Percentiles rank a stretch among this genome's conserved stretches.
These are phyloP conservation scores for Perccottus glenii DNA, from an alignment of 2,113 vertebrate genomes.

Conservation along the genomic window DNA sequence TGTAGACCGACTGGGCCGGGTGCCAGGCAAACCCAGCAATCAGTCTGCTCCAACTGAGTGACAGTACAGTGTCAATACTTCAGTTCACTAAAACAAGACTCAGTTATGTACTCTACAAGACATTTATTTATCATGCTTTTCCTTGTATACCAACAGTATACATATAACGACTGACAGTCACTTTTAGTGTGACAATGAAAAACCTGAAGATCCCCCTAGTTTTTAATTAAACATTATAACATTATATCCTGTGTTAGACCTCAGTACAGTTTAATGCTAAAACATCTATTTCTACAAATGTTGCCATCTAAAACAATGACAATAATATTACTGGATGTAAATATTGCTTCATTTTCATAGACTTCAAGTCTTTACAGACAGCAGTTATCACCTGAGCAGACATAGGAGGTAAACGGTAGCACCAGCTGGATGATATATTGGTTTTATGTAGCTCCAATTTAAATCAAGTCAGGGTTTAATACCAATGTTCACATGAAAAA, in stretches of 20 bases:
- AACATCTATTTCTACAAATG: not conserved
- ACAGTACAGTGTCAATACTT: not conserved
- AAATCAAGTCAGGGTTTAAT: slow-evolving; percentile 45
- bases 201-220: not conserved
- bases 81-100: slow-evolving; percentile 4
- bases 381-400: slow-evolving; percentile 9
- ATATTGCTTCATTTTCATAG: slow-evolving; percentile 11
- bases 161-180: not conserved
- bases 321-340: not conserved
- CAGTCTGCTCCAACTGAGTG: slow-evolving; percentile 34
- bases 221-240: slow-evolving; percentile 17
- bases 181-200: slow-evolving; percentile 9
- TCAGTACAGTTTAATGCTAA: slow-evolving; percentile 5
- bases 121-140: slow-evolving; percentile 16
- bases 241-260: slow-evolving; percentile 19
- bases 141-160: slow-evolving; percentile 13
- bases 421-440: slow-evolving; percentile 43
- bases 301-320: not conserved
- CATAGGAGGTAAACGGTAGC: slow-evolving; percentile 11
- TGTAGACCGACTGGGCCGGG: slow-evolving; percentile 71
- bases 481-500: slow-evolving; percentile 27
- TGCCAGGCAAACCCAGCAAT: slow-evolving; percentile 52
- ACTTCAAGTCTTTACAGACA: not conserved
- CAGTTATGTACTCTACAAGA: slow-evolving; percentile 18
- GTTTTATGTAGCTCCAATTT: slow-evolving; percentile 26